Evolutionary conservation across 2,888 invertebrate species (phyloP).

Genomic region (Odontomyia ornata): DNA sequence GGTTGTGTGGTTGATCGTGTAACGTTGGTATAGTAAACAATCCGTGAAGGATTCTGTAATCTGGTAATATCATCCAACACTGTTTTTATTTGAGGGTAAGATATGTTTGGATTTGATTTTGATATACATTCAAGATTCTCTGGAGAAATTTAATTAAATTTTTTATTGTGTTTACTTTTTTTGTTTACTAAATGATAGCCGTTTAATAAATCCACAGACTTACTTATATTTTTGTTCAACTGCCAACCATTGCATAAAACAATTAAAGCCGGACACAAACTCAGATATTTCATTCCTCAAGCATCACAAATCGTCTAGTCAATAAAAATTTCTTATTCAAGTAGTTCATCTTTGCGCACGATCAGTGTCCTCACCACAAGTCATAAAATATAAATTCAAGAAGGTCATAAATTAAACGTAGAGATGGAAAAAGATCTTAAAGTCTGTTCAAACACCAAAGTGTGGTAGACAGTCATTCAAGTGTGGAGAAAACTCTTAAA

Average conservation of each 20-base stretch:
- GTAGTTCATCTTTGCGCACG: neutral
- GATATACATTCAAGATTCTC: too few species aligned
- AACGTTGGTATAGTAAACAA: conserved; percentile 18
- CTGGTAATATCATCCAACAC: conserved; percentile 21
- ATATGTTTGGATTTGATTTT: too few species aligned
- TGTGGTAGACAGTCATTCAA: conserved; percentile 30
- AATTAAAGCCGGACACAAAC: too few species aligned
- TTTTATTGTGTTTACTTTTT: too few species aligned
- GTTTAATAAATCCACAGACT: too few species aligned
- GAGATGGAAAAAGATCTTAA: conserved; percentile 15
- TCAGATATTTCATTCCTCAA: too few species aligned
- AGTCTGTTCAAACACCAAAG: conserved; percentile 14
- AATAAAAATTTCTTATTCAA: neutral
- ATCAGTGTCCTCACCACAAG: conserved; percentile 6
- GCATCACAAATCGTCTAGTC: too few species aligned
- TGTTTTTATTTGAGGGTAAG: too few species aligned
- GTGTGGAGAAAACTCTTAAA: conserved; percentile 37
- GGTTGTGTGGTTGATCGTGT: neutral
- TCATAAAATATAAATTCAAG: conserved; percentile 15
- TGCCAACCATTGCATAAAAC: too few species aligned
- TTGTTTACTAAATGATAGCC: too few species aligned
- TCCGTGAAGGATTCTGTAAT: conserved; percentile 34
- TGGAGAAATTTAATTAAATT: too few species aligned
- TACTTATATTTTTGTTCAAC: too few species aligned
- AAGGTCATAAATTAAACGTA: conserved; percentile 30